Evolutionary conservation across 35 echinoderm and acorn worm genomes (phyloP), one percentile per base, ranked within the genome.

Genomic region (Strongylocentrotus purpuratus): DNA sequence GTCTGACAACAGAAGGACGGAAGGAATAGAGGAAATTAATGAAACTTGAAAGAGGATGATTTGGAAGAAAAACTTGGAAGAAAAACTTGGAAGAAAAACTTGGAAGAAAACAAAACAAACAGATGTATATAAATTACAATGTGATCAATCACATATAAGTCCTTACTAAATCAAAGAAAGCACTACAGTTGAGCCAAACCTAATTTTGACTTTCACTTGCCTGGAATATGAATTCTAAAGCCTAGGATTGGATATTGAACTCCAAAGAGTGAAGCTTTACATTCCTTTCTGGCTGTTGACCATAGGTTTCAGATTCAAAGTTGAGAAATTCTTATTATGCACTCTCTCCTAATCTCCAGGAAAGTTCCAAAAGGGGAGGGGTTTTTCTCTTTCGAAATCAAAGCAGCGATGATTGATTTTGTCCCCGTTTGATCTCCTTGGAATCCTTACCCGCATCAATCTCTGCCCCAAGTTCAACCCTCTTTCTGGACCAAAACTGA

Each of bases 361-460:
- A 28, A 28, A 28, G 65, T 78, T 28, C 65, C 4, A 31, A 78
- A n/a, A 4, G 22, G 20, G 20, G 28, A n/a, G 22, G 20, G 5
- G 20, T 78, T n/a, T 78, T 78, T 78, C 65, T 78, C 65, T 78
- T 78, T n/a, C 7, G 65, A 18, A 78, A 78, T 78, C 65, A 78
- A 22, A 78, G 25, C 28, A n/a, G 20, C 7, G 65, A 78, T 78
- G 65, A 78, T 78, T 78, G 65, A 78, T 78, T 78, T 78, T 78
- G 65, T 78, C 65, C 18, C 22, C 6, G 65, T 8, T 18, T 78
- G 65, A 78, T 78, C 65, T 78, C 65, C 28, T 22, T 78, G 18
- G 65, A 78, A 78, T 78, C 65, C 65, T n/a, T n/a, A 78, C 22
- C 65, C 65, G n/a, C 65, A 78, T 78, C 65, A 78, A 78, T 78